Conservation (phyloP, 2,888 invertebrate species). For the Venustoraphidia nigricollis region DNA sequence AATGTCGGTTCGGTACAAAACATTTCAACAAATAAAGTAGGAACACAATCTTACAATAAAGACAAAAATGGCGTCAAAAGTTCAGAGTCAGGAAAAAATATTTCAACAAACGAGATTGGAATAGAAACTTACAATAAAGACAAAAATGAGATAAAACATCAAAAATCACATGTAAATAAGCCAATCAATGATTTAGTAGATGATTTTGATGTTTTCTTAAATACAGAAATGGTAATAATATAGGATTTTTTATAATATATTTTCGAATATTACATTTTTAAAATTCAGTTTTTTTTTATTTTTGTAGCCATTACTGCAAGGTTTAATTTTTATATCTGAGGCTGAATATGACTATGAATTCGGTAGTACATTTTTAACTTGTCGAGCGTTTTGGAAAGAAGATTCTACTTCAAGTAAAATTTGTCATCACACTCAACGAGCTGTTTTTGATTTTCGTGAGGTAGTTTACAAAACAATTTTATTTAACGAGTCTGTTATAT, state of each 20-base stretch:
- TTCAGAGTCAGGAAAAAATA: too few relatives aligned
- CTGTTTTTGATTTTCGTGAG: conserved; percentile 33
- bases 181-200: too few relatives aligned
- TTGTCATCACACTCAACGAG: conserved; percentile 26
- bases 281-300: conserved; percentile 8
- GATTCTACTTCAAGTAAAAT: conserved; percentile 28
- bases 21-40: too few relatives aligned
- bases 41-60: too few relatives aligned
- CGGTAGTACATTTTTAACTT: conserved; percentile 28
- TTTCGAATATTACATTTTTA: too few relatives aligned
- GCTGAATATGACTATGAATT: conserved; percentile 26
- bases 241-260: background rate
- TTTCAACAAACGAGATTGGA: too few relatives aligned
- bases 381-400: conserved; percentile 32
- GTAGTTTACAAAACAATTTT: conserved; percentile 16
- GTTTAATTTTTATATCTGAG: conserved; percentile 32
- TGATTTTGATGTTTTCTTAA: background rate
- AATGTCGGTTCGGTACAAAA: too few relatives aligned
- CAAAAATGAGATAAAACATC: background rate
- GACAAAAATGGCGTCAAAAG: too few relatives aligned
- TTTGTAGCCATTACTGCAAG: conserved; percentile 28
- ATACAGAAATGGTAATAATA: conserved; percentile 7
- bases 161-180: too few relatives aligned
- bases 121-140: background rate
- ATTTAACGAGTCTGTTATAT: too few relatives aligned